Evolutionary conservation across 2,888 invertebrate genomes (phyloP), one percentile per base, ranked within the genome.

Genomic region (Pecten maximus): DNA sequence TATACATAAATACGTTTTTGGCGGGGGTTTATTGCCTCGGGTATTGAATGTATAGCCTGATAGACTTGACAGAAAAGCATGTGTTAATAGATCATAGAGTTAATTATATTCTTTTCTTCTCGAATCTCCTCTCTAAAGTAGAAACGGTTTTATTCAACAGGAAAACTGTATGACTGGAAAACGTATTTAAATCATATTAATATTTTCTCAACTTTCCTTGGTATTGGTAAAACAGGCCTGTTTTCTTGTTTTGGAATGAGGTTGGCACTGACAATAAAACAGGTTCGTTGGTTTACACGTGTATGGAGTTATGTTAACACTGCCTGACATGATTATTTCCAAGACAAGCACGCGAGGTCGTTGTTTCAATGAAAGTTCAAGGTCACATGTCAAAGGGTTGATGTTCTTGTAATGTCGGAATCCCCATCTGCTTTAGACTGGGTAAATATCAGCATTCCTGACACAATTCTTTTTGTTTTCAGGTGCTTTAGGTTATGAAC

Each of bases 291-390:
- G 74, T 74, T 35, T 74, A 35, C 10, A 74, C 74, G 16, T 35
- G 1, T 28, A 4, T 10, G 8, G 74, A 3, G 35, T 74, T 74
- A 10, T 35, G 15, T 35, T 35, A 35, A 74, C 74, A 74, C 35
- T 35, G 35, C 74, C 74, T 74, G 74, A 19, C 35, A 74, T 74
- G 35, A 74, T 74, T 35, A 74, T 8, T 16, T 6, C 74, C 23
- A 23, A n/a, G n/a, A 0, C 60, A 60, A 23, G 60, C 8, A 23
- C n/a, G 23, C 19, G 35, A 74, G 35, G 35, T 74, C 74, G 35
- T 74, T 28, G 74, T 35, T 74, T 74, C 74, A 74, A 74, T 74
- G 15, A 8, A 74, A 74, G 74, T 74, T 54, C 74, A 74, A 74
- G 74, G 74, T 35, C 74, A 28, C 74, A 8, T 35, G 74, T 35